Conservation (phyloP, 2,888 invertebrate genomes). For the Caenorhabditis sp. region DNA sequence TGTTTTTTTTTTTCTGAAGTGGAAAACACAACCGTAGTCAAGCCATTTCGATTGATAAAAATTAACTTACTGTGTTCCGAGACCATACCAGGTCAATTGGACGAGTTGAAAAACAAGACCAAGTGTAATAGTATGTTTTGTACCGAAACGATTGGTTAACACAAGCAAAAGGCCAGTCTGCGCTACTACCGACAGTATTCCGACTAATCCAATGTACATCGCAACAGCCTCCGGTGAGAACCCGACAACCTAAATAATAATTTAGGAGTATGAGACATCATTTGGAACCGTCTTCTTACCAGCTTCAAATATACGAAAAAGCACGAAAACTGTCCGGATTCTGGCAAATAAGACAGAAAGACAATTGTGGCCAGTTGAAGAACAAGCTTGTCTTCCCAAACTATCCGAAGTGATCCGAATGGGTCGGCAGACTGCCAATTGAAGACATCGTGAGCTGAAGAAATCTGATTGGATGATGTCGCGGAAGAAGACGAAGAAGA, state of each 20-base stretch:
- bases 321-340: slow-evolving; percentile 96
- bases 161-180: slow-evolving; percentile 74
- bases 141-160: slow-evolving; percentile 77
- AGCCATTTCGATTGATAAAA: neutral
- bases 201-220: slow-evolving; percentile 94
- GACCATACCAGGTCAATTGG: slow-evolving; percentile 83
- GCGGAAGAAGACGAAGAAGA: neutral
- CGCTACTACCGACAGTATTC: slow-evolving; percentile 91
- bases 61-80: slow-evolving; percentile 59
- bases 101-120: slow-evolving; percentile 94
- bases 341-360: slow-evolving; percentile 95
- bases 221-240: slow-evolving; percentile 94
- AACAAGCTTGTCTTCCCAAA: slow-evolving; percentile 72
- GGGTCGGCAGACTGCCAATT: slow-evolving; percentile 98
- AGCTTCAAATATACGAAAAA: slow-evolving; percentile 98
- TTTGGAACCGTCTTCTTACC: too few relatives aligned
- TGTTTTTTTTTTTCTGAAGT: neutral
- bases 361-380: slow-evolving; percentile 95
- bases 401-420: slow-evolving; percentile 75
- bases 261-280: neutral
- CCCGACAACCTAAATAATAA: slow-evolving; percentile 81
- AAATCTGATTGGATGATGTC: slow-evolving; percentile 5
- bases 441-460: slow-evolving; percentile 71
- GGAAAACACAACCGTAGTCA: too few relatives aligned
- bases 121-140: slow-evolving; percentile 95